These are phyloP conservation scores for Mobula hypostoma DNA, from an alignment of 2,113 vertebrate species.

Conservation along the genomic window DNA sequence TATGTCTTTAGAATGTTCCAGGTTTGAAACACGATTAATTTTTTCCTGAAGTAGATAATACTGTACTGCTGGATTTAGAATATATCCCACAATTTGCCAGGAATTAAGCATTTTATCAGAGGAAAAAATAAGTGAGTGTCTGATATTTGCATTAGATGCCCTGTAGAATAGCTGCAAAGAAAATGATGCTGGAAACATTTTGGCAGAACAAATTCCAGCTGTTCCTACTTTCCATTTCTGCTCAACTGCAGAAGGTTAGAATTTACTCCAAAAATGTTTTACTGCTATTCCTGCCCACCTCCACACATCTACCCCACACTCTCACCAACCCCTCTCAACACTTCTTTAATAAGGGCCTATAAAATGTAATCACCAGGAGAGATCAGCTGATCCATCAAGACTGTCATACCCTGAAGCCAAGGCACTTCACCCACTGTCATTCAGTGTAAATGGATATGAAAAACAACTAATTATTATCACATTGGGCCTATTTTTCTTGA, in stretches of 20 bases:
- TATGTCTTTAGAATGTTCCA: neutral
- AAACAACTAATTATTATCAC: too few relatives aligned
- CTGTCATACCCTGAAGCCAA: too few relatives aligned
- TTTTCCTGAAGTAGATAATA: neutral
- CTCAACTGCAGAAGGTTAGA: neutral
- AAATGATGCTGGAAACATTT: neutral
- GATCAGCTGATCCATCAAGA: neutral
- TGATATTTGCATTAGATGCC: neutral
- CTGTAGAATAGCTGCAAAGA: neutral
- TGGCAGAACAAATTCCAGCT: neutral
- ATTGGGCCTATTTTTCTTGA: too few relatives aligned
- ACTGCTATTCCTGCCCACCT: neutral
- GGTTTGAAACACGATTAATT: neutral
- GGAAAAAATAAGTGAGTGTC: neutral
- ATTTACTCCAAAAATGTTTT: neutral
- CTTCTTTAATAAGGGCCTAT: neutral
- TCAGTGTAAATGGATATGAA: too few relatives aligned
- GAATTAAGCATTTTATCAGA: neutral
- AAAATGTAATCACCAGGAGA: neutral
- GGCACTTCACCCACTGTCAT: too few relatives aligned
- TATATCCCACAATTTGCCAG: neutral
- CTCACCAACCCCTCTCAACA: too few relatives aligned
- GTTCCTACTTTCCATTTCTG: neutral
- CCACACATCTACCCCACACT: too few relatives aligned
- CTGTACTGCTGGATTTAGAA: neutral